These are phyloP conservation scores for Cynocephalus volans DNA, from an alignment of 2,113 vertebrate species.

Conservation along the genomic window DNA sequence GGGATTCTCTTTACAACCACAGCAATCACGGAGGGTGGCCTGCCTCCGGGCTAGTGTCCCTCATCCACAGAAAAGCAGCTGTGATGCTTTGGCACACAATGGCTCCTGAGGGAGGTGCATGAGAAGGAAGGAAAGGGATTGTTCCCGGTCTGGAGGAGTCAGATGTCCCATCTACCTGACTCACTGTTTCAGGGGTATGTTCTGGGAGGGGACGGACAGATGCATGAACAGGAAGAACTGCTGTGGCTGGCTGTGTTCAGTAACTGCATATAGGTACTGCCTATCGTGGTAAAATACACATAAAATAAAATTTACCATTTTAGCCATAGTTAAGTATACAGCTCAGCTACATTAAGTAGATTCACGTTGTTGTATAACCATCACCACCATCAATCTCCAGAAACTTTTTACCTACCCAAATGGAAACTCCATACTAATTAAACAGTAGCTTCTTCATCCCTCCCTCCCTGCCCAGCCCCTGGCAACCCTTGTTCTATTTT, in stretches of 20 bases:
- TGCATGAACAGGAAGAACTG: background rate
- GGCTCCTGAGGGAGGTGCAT: background rate
- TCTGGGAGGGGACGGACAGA: background rate
- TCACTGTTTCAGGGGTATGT: background rate
- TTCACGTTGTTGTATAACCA: background rate
- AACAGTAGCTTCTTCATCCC: background rate
- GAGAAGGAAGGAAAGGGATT: background rate
- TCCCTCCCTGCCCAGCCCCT: background rate
- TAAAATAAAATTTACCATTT: background rate
- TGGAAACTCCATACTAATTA: background rate
- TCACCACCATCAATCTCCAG: background rate
- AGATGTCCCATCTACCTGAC: background rate
- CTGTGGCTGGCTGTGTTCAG: no score
- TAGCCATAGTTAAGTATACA: background rate
- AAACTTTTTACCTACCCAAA: background rate
- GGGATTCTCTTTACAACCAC: background rate
- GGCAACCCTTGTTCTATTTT: background rate
- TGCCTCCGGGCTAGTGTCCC: background rate
- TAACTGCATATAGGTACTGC: no score
- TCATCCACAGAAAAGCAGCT: background rate
- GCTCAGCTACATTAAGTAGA: background rate
- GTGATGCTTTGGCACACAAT: background rate
- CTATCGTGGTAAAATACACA: background rate
- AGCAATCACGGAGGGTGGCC: no score
- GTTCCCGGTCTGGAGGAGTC: background rate